Base-by-base conservation (phyloP, 2,113 vertebrate genomes). In the Chloropsis cyanopogon region DNA sequence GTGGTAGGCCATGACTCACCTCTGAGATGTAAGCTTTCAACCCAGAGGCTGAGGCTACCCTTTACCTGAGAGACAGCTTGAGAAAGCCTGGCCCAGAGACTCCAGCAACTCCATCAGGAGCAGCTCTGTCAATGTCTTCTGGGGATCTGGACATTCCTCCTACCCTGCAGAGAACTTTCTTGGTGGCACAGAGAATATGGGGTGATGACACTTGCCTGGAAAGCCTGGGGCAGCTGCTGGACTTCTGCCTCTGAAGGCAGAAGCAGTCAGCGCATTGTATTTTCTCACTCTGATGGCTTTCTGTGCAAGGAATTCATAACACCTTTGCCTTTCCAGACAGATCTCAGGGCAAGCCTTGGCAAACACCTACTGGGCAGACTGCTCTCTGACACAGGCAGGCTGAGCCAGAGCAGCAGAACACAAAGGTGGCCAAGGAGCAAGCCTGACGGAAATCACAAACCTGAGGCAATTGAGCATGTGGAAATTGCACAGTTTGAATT, bases 1-100 rank as follows among this genome's bases (percentile, higher is more conserved):
- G 41, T 5, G 23, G 8, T 3, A 50, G 54, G 24, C 42, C 42
- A 21, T 0, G 2, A 53, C 28, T 29, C 39, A 50, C 1, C 21
- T 42, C 31, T 17, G 37, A 82, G 33, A 22, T 5, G 26, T 2
- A 31, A 31, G 18, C 47, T 82, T 69, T 50, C 19, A 4, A 15
- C 7, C 7, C 28, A 68, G 42, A 53, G 49, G 31, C 16, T 75
- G 56, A 52, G 42, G 39, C 31, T 63, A 53, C 14, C 37, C 31
- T 39, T 82, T 37, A 42, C 22, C 57, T 18, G 21, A 63, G 31
- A 88, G 56, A 47, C 39, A 68, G 78, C 59, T 49, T 49, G 50
- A 49, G 47, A 65, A 66, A 11, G 22, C 31, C 31, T 49, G n/a
- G 24, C n/a, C 82, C n/a, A 71, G 37, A 66, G 41, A 65, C 29